Evolutionary conservation across 2,888 invertebrate genomes (phyloP).

Genomic region (Acheta domesticus): DNA sequence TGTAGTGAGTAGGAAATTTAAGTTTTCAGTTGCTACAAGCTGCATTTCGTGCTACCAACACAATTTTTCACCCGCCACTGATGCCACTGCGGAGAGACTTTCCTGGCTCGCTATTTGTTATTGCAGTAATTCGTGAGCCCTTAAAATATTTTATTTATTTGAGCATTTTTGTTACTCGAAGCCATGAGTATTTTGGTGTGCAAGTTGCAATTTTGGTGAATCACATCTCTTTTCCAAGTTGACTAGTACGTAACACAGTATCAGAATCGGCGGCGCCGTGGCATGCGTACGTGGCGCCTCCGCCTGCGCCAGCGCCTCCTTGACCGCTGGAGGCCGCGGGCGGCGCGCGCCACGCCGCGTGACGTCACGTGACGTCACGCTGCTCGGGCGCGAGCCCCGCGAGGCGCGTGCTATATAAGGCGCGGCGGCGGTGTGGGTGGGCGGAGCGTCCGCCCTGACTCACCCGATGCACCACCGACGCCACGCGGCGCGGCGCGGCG

Average conservation of each 20-base stretch:
- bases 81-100: too few species aligned
- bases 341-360: not conserved
- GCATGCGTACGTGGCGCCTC: not conserved
- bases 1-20: too few species aligned
- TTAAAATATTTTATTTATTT: too few species aligned
- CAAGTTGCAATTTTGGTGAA: too few species aligned
- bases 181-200: too few species aligned
- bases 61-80: too few species aligned
- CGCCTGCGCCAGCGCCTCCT: not conserved
- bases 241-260: not conserved
- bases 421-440: not conserved
- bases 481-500: not conserved
- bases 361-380: constrained; percentile 1
- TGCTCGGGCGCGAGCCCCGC: not conserved
- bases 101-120: too few species aligned
- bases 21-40: too few species aligned
- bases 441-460: not conserved
- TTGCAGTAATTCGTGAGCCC: too few species aligned
- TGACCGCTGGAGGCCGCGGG: not conserved
- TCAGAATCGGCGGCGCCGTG: not conserved
- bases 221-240: too few species aligned
- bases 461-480: not conserved
- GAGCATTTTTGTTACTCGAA: too few species aligned
- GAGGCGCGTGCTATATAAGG: constrained; percentile 18
- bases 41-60: too few species aligned